Percentiles rank a stretch among this genome's conserved stretches.
phyloP scores from a whole-genome alignment of 1,140 invertebrate genomes.

The Drosophila kohkoa region DNA sequence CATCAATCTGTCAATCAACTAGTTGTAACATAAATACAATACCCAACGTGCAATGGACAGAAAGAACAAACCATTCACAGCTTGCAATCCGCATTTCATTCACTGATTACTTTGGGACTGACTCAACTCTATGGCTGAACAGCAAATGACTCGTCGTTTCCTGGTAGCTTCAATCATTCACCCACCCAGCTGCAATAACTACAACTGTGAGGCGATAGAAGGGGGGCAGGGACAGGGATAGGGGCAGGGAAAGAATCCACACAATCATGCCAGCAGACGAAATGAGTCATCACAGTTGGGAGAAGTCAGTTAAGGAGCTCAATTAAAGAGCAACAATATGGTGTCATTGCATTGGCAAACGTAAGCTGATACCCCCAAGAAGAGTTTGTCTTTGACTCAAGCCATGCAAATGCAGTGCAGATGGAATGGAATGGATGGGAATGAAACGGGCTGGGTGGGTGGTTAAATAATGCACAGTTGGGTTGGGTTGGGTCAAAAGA shows the following conservation, averaged over 20 bases:
- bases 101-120: background rate
- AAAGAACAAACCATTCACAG: constrained; percentile 5
- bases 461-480: too few relatives aligned
- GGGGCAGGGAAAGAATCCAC: background rate
- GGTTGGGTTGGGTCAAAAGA: background rate
- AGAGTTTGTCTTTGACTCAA: constrained; percentile 36
- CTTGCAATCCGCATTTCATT: constrained; percentile 5
- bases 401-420: constrained; percentile 43
- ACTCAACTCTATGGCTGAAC: constrained; percentile 7
- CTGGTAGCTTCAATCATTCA: constrained; percentile 10
- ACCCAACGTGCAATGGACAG: background rate
- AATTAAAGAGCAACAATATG: constrained; percentile 55
- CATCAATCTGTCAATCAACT: background rate
- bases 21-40: background rate
- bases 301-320: constrained; percentile 37
- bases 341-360: constrained; percentile 34
- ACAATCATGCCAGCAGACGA: constrained; percentile 6
- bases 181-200: background rate
- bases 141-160: constrained; percentile 1
- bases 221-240: background rate
- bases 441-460: too few relatives aligned
- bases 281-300: constrained; percentile 56
- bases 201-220: background rate
- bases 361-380: constrained; percentile 6
- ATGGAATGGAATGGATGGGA: background rate